Conservation (phyloP, 2,113 vertebrate species). For the Eira barbara region DNA sequence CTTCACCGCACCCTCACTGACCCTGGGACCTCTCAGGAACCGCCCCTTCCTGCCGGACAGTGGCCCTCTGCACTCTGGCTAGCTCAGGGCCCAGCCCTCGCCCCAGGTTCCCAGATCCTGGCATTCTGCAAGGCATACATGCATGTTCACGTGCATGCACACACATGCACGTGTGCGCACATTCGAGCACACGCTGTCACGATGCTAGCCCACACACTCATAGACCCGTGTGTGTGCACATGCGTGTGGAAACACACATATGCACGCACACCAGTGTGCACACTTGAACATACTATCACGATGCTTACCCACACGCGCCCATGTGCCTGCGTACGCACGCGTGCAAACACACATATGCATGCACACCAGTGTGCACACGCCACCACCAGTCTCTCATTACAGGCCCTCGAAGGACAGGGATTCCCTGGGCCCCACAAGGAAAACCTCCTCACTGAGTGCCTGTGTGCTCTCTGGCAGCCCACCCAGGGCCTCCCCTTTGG, state of each 20-base stretch:
- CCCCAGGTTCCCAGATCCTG: not conserved
- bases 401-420: not conserved
- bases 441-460: not conserved
- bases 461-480: not conserved
- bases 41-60: accelerated
- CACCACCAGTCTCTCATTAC: not conserved
- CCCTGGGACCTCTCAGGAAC: not conserved
- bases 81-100: not conserved
- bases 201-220: too few relatives aligned
- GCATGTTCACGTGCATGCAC: not conserved
- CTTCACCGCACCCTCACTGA: not conserved
- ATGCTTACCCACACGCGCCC: too few relatives aligned
- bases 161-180: not conserved
- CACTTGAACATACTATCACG: not conserved
- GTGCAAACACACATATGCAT: too few relatives aligned
- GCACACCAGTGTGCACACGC: not conserved
- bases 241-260: not conserved
- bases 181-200: not conserved
- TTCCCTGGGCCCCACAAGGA: not conserved
- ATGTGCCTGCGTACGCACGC: too few relatives aligned
- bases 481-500: not conserved
- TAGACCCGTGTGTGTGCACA: too few relatives aligned
- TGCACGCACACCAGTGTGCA: too few relatives aligned
- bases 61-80: not conserved
- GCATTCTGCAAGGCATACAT: not conserved